These are phyloP conservation scores for Prenolepis imparis DNA, from an alignment of 2,888 invertebrate species.

Conservation along the genomic window DNA sequence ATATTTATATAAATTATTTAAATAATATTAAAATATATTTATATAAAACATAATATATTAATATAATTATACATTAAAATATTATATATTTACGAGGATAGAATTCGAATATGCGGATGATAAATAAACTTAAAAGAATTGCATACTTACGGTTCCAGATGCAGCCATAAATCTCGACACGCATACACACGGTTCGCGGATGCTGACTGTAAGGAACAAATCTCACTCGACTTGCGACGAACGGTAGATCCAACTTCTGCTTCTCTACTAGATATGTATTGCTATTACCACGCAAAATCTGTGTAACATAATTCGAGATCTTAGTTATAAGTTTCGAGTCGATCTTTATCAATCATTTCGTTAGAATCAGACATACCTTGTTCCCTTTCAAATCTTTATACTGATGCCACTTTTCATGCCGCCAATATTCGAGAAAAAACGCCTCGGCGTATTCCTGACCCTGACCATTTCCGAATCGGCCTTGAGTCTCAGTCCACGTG, in stretches of 20 bases:
- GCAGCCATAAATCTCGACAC: slow-evolving; percentile 97
- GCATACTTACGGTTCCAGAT: slow-evolving; percentile 90
- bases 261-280: slow-evolving; percentile 92
- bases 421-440: slow-evolving; percentile 94
- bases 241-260: slow-evolving; percentile 93
- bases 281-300: slow-evolving; percentile 92
- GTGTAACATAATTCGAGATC: slow-evolving; percentile 67
- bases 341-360: slow-evolving; percentile 14
- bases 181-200: slow-evolving; percentile 95
- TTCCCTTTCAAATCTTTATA: slow-evolving; percentile 93
- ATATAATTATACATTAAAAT: neutral
- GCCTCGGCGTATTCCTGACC: slow-evolving; percentile 95
- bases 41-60: too few relatives aligned
- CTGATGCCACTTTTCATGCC: slow-evolving; percentile 91
- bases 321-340: slow-evolving; percentile 57
- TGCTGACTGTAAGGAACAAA: slow-evolving; percentile 96
- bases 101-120: neutral
- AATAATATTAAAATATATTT: too few relatives aligned
- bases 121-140: neutral
- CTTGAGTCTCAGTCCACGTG: slow-evolving; percentile 95
- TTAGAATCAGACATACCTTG: slow-evolving; percentile 87
- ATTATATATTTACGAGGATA: neutral
- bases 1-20: too few relatives aligned
- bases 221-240: slow-evolving; percentile 94
- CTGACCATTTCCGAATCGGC: slow-evolving; percentile 96